Conservation (phyloP, 1,140 invertebrate species). For the Chlorops oryzae region DNA sequence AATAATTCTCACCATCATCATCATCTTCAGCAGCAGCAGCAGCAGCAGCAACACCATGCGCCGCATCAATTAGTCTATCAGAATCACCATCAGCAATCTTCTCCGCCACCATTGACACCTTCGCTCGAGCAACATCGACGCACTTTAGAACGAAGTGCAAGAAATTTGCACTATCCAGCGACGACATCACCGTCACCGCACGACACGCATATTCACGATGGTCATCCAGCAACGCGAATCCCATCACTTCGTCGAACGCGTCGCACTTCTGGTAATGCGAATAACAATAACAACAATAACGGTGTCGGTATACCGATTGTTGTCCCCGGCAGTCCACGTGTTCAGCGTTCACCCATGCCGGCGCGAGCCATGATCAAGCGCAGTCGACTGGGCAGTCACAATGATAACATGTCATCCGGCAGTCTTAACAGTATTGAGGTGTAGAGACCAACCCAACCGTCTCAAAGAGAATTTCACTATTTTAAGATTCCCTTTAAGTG, state of each 20-base stretch:
- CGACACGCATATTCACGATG: conserved; percentile 15
- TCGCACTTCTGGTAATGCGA: conserved; percentile 30
- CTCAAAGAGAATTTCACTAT: no score
- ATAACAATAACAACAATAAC: conserved; percentile 12
- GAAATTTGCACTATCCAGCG: conserved; percentile 25
- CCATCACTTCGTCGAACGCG: conserved; percentile 37
- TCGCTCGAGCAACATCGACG: conserved; percentile 29
- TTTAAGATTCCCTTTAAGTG: no score
- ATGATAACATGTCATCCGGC: conserved; percentile 45
- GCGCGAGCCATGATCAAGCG: conserved; percentile 39
- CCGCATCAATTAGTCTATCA: conserved; percentile 7
- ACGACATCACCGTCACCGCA: conserved; percentile 6
- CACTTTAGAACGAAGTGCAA: conserved; percentile 34
- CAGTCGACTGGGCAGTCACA: conserved; percentile 42
- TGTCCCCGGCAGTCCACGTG: conserved; percentile 42
- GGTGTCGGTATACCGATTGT: conserved; percentile 40
- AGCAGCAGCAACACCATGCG: conserved; percentile 23
- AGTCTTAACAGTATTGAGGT: conserved; percentile 48
- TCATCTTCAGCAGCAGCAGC: background rate
- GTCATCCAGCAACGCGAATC: conserved; percentile 31
- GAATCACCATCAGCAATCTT: conserved; percentile 8
- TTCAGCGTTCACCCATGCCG: conserved; percentile 44
- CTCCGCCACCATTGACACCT: conserved; percentile 20
- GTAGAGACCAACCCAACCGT: conserved; percentile 17
- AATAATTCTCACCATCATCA: conserved; percentile 22